These are phyloP conservation scores for Cordilura impudica DNA, from an alignment of 2,888 invertebrate species.

Conservation along the genomic window DNA sequence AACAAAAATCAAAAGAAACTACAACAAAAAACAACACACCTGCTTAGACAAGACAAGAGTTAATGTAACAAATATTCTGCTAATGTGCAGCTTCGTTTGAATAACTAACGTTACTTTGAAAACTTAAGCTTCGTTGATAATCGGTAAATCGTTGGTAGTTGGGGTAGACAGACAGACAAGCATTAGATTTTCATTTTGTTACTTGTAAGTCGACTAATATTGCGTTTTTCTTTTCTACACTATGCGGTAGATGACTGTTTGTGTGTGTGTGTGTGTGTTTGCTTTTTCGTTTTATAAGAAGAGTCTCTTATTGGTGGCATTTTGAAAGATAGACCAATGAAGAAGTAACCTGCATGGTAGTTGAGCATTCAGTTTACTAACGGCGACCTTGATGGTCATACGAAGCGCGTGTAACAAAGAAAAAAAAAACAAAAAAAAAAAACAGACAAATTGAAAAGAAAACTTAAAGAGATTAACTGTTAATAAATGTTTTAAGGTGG, in stretches of 20 bases:
- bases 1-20: neutral
- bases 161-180: constrained; percentile 30
- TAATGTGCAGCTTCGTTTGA: constrained; percentile 34
- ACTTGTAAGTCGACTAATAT: constrained; percentile 32
- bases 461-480: constrained; percentile 18
- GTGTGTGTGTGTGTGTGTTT: neutral
- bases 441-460: constrained; percentile 10
- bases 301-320: constrained; percentile 53
- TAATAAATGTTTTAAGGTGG: neutral
- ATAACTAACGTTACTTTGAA: constrained; percentile 42
- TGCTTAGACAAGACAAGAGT: constrained; percentile 23
- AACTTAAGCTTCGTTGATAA: constrained; percentile 47
- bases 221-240: constrained; percentile 40
- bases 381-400: constrained; percentile 79
- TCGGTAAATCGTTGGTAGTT: constrained; percentile 32
- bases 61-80: neutral
- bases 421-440: constrained; percentile 15
- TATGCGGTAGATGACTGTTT: neutral
- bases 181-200: constrained; percentile 45
- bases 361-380: constrained; percentile 74
- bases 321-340: constrained; percentile 64
- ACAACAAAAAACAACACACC: constrained; percentile 42
- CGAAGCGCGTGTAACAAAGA: constrained; percentile 69
- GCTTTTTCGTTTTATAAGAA: constrained; percentile 37
- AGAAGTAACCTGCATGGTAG: constrained; percentile 65